These are phyloP conservation scores for Cirrhinus molitorella DNA, from an alignment of 2,797 vertebrate species.

Conservation along the genomic window DNA sequence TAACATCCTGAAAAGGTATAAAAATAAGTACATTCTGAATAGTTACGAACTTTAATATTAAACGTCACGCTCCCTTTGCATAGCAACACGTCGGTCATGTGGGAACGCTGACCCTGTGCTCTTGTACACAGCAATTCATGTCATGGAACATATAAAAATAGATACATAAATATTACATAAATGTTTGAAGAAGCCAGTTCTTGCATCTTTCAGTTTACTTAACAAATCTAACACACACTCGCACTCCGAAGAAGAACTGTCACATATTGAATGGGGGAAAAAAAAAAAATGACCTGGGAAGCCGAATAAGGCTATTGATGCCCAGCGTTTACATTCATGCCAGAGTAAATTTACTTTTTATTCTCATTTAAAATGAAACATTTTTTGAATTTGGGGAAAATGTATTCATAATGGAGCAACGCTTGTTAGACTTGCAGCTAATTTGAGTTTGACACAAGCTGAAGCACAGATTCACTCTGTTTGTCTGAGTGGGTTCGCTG, in stretches of 20 bases:
- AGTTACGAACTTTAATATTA: constrained; percentile 65
- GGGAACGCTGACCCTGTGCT: constrained; percentile 61
- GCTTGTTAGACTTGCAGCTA: not conserved
- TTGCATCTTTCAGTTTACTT: constrained; percentile 66
- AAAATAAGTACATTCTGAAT: constrained; percentile 62
- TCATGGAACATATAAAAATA: constrained; percentile 67
- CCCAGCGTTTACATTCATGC: not conserved
- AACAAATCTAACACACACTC: constrained; percentile 51
- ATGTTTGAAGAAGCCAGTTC: constrained; percentile 72
- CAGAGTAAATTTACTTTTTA: not conserved
- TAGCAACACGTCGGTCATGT: constrained; percentile 66
- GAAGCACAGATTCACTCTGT: constrained; percentile 42
- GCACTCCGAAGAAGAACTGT: constrained; percentile 53
- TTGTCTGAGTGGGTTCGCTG: constrained; percentile 21
- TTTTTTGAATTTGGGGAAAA: not conserved
- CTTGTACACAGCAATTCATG: constrained; percentile 65
- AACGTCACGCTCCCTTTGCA: constrained; percentile 76
- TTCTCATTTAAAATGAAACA: not conserved
- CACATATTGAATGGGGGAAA: constrained; percentile 64
- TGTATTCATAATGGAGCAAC: constrained; percentile 8
- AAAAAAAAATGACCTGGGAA: constrained; percentile 22
- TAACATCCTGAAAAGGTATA: constrained; percentile 63
- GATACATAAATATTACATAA: constrained; percentile 63
- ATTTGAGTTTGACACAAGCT: constrained; percentile 4
- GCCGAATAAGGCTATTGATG: too few species aligned